Base-by-base conservation (phyloP, 1,140 invertebrate genomes). In the Camponotus vicinus region DNA sequence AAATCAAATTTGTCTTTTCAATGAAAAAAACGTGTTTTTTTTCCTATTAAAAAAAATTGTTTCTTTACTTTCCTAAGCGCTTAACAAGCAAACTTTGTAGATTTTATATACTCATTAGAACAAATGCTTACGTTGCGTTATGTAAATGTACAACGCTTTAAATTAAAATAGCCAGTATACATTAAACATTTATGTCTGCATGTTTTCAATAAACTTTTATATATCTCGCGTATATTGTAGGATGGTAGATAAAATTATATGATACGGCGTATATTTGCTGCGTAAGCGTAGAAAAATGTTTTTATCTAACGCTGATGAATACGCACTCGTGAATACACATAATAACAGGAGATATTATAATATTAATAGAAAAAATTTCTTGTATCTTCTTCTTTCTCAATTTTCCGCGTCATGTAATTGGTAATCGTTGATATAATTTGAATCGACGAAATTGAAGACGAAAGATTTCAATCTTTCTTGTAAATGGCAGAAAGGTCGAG, bases 401-500 rank as follows among this genome's bases (percentile, higher is more conserved):
- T 45, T 52, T 80, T 11, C 61, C n/a, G 4, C 34, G 34, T 7
- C 37, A 27, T 40, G 13, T 40, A 40, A 11, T 79, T 18, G 11
- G 34, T 42, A 70, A 69, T 80, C 49, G 5, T 18, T 18, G 13
- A 1, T 52, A 52, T 52, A 18, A 52, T 52, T 15, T 34, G 45
- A 42, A 69, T 70, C 13, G 77, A 69, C 15, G n/a, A 21, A 83
- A 71, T 34, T 27, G 79, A 11, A 49, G 55, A 42, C 32, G 69
- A 71, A 82, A 73, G 79, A 13, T 83, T 83, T 83, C 69, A 49
- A 83, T 63, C 40, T 83, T 37, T 55, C 49, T 42, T 21, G 37
- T 11, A n/a, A 32, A 7, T 7, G 13, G 15, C 45, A 61, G 21
- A 63, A 73, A 49, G 40, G 15, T 37, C 40, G 42, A 63, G 7